phyloP scores from a whole-genome alignment of 1,140 invertebrate genomes.

The Orius insidiosus region DNA sequence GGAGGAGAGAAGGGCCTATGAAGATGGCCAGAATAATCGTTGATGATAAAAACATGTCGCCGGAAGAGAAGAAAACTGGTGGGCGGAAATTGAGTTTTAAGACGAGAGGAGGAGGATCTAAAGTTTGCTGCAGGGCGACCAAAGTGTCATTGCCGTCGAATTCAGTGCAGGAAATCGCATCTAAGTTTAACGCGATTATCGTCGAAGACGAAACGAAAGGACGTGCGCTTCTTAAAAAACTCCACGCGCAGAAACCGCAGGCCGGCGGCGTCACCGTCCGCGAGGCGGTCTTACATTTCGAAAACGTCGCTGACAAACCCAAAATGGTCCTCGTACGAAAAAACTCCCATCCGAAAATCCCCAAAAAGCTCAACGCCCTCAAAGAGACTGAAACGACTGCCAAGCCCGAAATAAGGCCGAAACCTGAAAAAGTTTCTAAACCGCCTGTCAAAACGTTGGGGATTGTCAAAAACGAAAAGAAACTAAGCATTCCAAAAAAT shows the following conservation, averaged over 20 bases:
- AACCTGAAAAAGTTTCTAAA: conserved; percentile 3
- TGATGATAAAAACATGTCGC: too few species aligned
- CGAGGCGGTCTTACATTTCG: conserved; percentile 6
- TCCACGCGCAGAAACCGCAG: not conserved
- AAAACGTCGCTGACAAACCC: not conserved
- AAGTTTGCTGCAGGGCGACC: too few species aligned
- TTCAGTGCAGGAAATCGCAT: conserved; percentile 5
- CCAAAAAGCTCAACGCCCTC: too few species aligned
- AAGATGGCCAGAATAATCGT: too few species aligned
- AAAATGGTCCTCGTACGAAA: conserved; percentile 10
- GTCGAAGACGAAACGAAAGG: conserved; percentile 7
- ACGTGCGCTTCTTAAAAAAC: too few species aligned
- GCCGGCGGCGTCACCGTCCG: not conserved
- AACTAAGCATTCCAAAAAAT: too few species aligned
- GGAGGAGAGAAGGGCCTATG: too few species aligned
- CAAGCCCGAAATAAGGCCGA: conserved; percentile 2
- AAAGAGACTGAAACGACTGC: not conserved
- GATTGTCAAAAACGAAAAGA: not conserved
- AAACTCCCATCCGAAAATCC: not conserved
- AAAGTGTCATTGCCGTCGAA: too few species aligned
- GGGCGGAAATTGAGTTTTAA: too few species aligned
- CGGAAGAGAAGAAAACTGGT: too few species aligned
- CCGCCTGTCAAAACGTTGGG: not conserved
- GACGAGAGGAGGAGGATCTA: too few species aligned
- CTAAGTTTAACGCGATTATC: conserved; percentile 12